These are phyloP conservation scores for Ctenicera cuprea DNA, from an alignment of 2,888 invertebrate genomes.

Conservation along the genomic window DNA sequence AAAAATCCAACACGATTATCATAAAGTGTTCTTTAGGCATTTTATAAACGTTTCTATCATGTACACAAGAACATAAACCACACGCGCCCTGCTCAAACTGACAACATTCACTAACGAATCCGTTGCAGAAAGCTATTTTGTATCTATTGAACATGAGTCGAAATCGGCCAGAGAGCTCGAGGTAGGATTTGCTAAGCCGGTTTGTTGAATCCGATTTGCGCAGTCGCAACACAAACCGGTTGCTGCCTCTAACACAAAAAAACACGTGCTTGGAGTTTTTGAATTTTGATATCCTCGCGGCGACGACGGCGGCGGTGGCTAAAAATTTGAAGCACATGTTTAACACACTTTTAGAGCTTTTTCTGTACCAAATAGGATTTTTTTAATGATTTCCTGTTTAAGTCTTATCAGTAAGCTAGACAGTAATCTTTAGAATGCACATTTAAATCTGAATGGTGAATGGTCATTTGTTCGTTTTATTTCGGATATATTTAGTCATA, in stretches of 20 bases:
- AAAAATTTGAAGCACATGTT: background rate
- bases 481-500: too few species aligned
- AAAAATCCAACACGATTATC: background rate
- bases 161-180: conserved; percentile 33
- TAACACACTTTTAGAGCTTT: background rate
- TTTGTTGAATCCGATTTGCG: conserved; percentile 29
- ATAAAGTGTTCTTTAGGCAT: conserved; percentile 1
- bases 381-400: too few species aligned
- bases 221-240: conserved; percentile 32
- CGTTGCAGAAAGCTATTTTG: conserved; percentile 38
- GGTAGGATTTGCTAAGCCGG: conserved; percentile 45
- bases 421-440: too few species aligned
- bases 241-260: background rate
- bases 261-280: conserved; percentile 25
- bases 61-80: background rate
- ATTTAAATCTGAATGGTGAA: too few species aligned
- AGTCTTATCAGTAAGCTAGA: background rate
- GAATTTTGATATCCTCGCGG: conserved; percentile 6
- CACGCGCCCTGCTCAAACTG: conserved; percentile 25
- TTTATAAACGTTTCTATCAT: background rate
- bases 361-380: background rate
- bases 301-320: background rate
- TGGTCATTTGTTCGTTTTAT: too few species aligned
- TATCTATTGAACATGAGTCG: conserved; percentile 38
- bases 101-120: conserved; percentile 35